Evolutionary conservation across 2,113 vertebrate genomes (phyloP).

Genomic region (Tympanuchus pallidicinctus): DNA sequence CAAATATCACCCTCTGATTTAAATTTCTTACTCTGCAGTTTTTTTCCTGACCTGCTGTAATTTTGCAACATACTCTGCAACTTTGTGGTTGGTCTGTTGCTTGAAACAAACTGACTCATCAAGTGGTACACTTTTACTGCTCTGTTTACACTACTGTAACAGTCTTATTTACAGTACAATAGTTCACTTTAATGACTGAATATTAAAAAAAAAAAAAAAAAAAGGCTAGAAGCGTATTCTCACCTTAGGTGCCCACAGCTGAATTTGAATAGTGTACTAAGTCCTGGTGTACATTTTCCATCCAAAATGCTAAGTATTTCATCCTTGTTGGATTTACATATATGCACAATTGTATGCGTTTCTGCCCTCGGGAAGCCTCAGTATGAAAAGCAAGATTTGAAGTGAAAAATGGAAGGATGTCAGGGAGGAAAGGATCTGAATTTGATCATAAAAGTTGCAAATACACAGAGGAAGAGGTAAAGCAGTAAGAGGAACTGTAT

Average conservation of each 20-base stretch:
- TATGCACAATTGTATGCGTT: background rate
- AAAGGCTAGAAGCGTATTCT: background rate
- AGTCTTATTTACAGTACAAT: slow-evolving; percentile 49
- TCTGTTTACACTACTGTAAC: slow-evolving; percentile 32
- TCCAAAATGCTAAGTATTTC: background rate
- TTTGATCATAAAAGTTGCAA: slow-evolving; percentile 18
- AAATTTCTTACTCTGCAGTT: background rate
- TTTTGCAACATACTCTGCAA: slow-evolving; percentile 10
- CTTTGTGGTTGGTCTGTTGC: slow-evolving; percentile 21
- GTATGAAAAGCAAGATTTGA: background rate
- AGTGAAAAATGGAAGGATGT: background rate
- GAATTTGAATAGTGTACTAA: background rate
- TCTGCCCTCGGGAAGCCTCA: background rate
- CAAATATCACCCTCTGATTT: background rate
- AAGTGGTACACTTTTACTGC: slow-evolving; percentile 53
- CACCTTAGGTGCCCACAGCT: background rate
- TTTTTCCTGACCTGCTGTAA: slow-evolving; percentile 19
- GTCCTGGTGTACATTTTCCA: background rate
- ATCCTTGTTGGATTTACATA: background rate
- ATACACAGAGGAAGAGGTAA: background rate
- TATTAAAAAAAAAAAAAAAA: background rate
- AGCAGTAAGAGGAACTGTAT: background rate
- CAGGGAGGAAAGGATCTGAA: slow-evolving; percentile 17
- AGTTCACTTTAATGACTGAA: slow-evolving; percentile 27
- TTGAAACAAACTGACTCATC: slow-evolving; percentile 61